A percentile compares a stretch with the other conserved stretches of the same genome.
phyloP scores from a whole-genome alignment of 1,140 invertebrate genomes.

The Trachymyrmex septentrionalis region DNA sequence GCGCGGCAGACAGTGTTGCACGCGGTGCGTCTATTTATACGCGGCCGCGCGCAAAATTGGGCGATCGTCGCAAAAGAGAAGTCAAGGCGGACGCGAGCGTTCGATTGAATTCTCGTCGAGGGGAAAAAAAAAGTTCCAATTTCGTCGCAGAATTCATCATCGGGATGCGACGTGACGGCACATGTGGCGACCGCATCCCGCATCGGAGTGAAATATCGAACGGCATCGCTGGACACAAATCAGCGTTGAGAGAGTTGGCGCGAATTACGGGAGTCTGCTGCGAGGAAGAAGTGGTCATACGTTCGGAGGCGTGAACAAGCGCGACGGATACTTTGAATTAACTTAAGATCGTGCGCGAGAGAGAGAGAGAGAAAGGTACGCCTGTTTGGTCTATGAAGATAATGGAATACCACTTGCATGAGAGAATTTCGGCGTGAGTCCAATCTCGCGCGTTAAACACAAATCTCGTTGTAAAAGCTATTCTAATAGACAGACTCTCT shows the following conservation, averaged over 20 bases:
- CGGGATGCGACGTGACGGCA: neutral
- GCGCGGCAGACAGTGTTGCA: conserved; percentile 60
- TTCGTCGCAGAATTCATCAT: conserved; percentile 4
- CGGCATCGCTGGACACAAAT: conserved; percentile 43
- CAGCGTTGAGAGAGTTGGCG: conserved; percentile 28
- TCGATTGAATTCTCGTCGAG: conserved; percentile 25
- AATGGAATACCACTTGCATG: conserved; percentile 37
- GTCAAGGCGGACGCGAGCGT: neutral
- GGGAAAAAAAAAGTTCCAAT: conserved; percentile 4
- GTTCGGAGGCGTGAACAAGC: conserved; percentile 16
- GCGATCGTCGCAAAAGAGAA: conserved; percentile 41
- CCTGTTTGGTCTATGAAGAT: conserved; percentile 50
- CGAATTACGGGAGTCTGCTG: neutral
- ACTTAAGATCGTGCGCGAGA: neutral
- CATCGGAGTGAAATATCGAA: conserved; percentile 37
- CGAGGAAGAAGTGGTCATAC: conserved; percentile 1
- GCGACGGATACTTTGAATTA: conserved; percentile 58
- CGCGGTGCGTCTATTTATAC: conserved; percentile 65
- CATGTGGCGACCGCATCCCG: conserved; percentile 1
- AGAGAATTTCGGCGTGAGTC: conserved; percentile 36
- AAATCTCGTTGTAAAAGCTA: neutral
- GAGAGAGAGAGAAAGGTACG: conserved; percentile 21
- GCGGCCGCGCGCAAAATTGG: conserved; percentile 44
- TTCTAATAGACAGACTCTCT: neutral
- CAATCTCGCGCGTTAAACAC: neutral